Evolutionary conservation across 2,113 vertebrate species (phyloP), one percentile per base, ranked within the genome.

Genomic region (Chaetodon auriga): DNA sequence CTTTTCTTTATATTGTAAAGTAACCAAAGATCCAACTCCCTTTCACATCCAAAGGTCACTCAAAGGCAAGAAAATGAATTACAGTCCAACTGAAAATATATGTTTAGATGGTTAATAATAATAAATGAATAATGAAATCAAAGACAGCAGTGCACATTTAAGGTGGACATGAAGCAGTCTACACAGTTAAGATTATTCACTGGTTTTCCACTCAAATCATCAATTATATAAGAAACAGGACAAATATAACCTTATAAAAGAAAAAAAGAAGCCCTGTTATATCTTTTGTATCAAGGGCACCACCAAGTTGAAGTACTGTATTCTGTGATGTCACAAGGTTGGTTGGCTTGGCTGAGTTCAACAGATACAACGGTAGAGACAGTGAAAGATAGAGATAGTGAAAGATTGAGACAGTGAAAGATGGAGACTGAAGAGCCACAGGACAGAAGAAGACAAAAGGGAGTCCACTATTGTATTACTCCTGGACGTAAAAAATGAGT

Each of bases 1-100:
- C n/a, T 16, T 78, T 23, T 19, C 11, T 46, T 30, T 74, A 6
- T 41, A 30, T 36, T 62, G 41, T 11, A n/a, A 75, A 77, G 83
- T 61, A 2, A 81, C 81, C 60, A 83, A 80, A 88, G 51, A 80
- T 74, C 23, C 81, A 85, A 87, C 71, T 80, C 62, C 53, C 35
- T 30, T 61, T 78, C 10, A 65, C 51, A 35, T 23, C 58, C 70
- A 36, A 35, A 53, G 13, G 15, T 57, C 7, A 64, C 66, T 35
- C 18, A 70, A 76, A 79, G 7, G 19, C 1, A 25, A 58, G 30
- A 63, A 64, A 51, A 75, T 12, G 3, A 1, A 38, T 49, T n/a
- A 19, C 23, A 63, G 9, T 4, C 5, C 21, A 35, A 58, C 3
- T 66, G 15, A 36, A 45, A 66, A 72, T 48, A 4, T 30, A 45